phyloP scores from a whole-genome alignment of 1,140 invertebrate species.

The Stegodyphus mimosarum region DNA sequence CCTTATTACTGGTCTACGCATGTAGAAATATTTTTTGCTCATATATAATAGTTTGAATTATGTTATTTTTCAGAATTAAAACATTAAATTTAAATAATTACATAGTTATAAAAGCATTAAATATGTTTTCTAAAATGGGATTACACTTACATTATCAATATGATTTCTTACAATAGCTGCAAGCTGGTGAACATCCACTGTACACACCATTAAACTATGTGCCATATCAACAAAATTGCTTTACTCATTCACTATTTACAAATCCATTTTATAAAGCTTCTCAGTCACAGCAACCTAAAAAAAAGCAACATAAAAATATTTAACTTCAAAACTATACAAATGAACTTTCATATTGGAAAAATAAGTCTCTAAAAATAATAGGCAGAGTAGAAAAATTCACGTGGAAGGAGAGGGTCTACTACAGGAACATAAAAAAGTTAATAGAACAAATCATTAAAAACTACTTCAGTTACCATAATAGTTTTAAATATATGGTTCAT shows the following conservation, averaged over 20 bases:
- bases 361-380: too few relatives aligned
- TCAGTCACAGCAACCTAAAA: neutral
- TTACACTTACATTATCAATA: slow-evolving; percentile 60
- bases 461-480: too few relatives aligned
- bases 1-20: too few relatives aligned
- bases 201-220: slow-evolving; percentile 53
- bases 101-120: neutral
- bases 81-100: neutral
- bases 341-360: neutral
- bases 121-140: too few relatives aligned
- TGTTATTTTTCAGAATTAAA: neutral
- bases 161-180: slow-evolving; percentile 60
- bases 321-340: neutral
- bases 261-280: slow-evolving; percentile 19
- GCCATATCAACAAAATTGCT: slow-evolving; percentile 32
- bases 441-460: too few relatives aligned
- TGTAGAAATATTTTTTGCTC: too few relatives aligned
- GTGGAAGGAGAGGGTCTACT: too few relatives aligned
- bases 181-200: slow-evolving; percentile 61
- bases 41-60: neutral
- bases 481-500: too few relatives aligned
- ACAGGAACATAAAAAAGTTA: too few relatives aligned
- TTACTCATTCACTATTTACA: neutral
- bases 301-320: slow-evolving; percentile 7
- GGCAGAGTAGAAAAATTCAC: too few relatives aligned